These are phyloP conservation scores for Terrapene triunguis DNA, from an alignment of 2,113 vertebrate species.

Conservation along the genomic window DNA sequence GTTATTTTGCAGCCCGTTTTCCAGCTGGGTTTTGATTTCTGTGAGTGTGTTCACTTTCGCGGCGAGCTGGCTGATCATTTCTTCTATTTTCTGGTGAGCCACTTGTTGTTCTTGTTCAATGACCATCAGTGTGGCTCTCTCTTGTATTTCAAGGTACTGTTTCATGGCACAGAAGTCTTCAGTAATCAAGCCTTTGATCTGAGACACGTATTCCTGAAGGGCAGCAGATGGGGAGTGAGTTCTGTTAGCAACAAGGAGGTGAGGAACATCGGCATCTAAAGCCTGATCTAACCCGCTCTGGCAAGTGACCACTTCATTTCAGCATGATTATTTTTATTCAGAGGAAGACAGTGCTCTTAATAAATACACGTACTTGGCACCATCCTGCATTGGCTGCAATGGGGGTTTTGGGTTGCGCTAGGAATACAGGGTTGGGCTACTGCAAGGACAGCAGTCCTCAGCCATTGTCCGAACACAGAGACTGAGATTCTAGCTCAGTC, in stretches of 20 bases:
- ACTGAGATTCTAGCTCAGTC: background rate
- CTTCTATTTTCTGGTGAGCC: conserved; percentile 33
- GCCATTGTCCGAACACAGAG: background rate
- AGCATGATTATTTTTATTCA: background rate
- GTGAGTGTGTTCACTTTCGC: background rate
- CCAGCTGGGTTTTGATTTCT: background rate
- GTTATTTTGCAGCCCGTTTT: conserved; percentile 27
- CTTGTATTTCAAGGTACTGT: conserved; percentile 65
- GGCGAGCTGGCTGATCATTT: background rate
- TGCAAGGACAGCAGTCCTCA: background rate
- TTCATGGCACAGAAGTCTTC: conserved; percentile 65
- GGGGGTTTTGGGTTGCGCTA: background rate
- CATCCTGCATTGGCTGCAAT: background rate
- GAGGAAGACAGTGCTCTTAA: background rate
- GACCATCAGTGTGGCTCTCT: conserved; percentile 50
- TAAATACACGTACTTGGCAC: background rate
- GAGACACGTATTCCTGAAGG: conserved; percentile 59
- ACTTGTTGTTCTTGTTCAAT: conserved; percentile 50
- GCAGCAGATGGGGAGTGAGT: background rate
- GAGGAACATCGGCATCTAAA: background rate
- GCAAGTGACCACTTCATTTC: background rate
- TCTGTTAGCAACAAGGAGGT: background rate
- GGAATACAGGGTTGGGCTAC: background rate
- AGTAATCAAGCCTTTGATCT: conserved; percentile 59
- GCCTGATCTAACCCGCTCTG: background rate